These are phyloP conservation scores for Scalopus aquaticus DNA, from an alignment of 2,113 vertebrate genomes.

Conservation along the genomic window DNA sequence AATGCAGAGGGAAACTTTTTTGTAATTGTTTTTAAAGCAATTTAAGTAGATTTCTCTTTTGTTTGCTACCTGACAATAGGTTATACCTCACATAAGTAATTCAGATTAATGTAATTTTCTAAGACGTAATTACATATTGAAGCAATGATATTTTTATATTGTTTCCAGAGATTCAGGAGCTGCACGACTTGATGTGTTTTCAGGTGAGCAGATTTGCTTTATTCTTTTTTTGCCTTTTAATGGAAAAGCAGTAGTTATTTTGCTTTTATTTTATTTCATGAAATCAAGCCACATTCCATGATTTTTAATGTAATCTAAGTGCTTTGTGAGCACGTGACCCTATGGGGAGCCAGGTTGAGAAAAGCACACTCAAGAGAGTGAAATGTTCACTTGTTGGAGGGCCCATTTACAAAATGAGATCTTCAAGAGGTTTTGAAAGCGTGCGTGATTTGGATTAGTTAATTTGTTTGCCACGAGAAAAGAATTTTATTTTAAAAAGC, in stretches of 20 bases:
- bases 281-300: slow-evolving; percentile 14
- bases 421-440: slow-evolving; percentile 36
- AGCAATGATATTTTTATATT: slow-evolving; percentile 65
- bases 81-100: background rate
- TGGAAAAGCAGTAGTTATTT: slow-evolving; percentile 50
- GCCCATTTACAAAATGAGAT: slow-evolving; percentile 48
- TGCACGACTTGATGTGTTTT: slow-evolving; percentile 91
- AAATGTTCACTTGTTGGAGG: slow-evolving; percentile 23
- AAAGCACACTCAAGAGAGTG: background rate
- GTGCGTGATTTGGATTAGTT: background rate
- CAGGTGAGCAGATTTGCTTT: slow-evolving; percentile 85
- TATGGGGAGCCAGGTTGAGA: slow-evolving; percentile 13
- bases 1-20: slow-evolving; percentile 42
- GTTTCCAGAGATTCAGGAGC: slow-evolving; percentile 89
- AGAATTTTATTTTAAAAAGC: slow-evolving; percentile 41
- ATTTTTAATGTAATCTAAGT: slow-evolving; percentile 62
- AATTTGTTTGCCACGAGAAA: slow-evolving; percentile 24
- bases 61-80: slow-evolving; percentile 44
- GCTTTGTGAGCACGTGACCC: slow-evolving; percentile 20
- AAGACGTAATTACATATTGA: slow-evolving; percentile 17
- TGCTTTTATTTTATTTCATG: slow-evolving; percentile 49
- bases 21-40: slow-evolving; percentile 63
- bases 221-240: slow-evolving; percentile 6
- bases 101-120: slow-evolving; percentile 51
- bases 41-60: slow-evolving; percentile 58